phyloP scores from a whole-genome alignment of 2,797 vertebrate genomes.

The Sebastes ruberrimus region DNA sequence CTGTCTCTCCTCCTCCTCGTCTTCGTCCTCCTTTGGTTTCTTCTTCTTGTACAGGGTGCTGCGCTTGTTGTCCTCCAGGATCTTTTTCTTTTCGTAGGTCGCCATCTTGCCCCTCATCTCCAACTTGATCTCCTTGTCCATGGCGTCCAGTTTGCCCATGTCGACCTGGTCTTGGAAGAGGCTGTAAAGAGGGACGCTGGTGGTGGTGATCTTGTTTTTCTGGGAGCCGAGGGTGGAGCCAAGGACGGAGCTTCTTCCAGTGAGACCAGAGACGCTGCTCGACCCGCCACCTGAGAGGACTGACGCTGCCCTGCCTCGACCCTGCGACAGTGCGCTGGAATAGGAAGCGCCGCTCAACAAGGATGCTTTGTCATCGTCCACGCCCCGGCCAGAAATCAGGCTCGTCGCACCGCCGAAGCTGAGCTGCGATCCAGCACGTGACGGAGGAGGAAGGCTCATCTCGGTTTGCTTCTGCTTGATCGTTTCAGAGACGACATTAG shows the following conservation, averaged over 20 bases:
- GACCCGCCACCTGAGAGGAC: constrained; percentile 61
- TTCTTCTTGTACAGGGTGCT: constrained; percentile 97
- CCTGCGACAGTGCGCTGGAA: constrained; percentile 60
- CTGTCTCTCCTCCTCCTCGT: constrained; percentile 71
- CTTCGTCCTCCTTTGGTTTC: constrained; percentile 83
- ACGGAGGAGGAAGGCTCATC: constrained; percentile 84
- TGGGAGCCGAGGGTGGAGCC: constrained; percentile 55
- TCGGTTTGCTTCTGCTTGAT: constrained; percentile 94
- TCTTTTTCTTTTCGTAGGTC: constrained; percentile 90
- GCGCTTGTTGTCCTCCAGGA: constrained; percentile 91
- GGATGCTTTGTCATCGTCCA: constrained; percentile 87
- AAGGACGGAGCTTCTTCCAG: constrained; percentile 51
- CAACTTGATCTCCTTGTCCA: constrained; percentile 89
- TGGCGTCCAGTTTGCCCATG: constrained; percentile 87
- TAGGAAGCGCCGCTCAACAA: constrained; percentile 81
- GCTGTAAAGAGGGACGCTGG: constrained; percentile 91
- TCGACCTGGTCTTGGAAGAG: constrained; percentile 94
- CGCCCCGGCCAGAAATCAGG: constrained; percentile 50
- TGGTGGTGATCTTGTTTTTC: constrained; percentile 83
- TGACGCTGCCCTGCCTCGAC: constrained; percentile 48
- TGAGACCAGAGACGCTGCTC: constrained; percentile 79
- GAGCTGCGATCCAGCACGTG: constrained; percentile 80
- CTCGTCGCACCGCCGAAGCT: constrained; percentile 65
- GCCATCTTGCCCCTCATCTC: constrained; percentile 92
- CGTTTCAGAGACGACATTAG: constrained; percentile 92